Percentiles rank a stretch among this genome's conserved stretches.
Evolutionary conservation across 2,797 vertebrate genomes (phyloP).

Genomic region (Lerista edwardsae): DNA sequence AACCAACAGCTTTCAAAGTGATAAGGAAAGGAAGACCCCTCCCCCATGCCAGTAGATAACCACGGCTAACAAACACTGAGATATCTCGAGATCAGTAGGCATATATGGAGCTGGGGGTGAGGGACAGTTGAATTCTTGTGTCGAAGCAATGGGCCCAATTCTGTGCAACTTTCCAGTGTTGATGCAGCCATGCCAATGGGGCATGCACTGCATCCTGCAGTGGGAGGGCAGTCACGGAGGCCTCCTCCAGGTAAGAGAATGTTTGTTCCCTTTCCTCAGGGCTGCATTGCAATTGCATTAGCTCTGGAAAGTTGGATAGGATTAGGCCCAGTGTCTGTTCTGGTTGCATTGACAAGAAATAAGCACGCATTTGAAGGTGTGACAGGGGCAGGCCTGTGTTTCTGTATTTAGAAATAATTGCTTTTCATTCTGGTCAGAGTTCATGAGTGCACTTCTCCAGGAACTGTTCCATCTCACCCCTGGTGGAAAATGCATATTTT

Average conservation of each 20-base stretch:
- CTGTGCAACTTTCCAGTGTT: too few relatives aligned
- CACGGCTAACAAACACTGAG: background rate
- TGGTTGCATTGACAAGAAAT: slow-evolving; percentile 1
- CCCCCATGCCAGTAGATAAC: too few relatives aligned
- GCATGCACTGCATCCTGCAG: too few relatives aligned
- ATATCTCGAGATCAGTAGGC: background rate
- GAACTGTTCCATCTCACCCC: background rate
- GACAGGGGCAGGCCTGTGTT: slow-evolving; percentile 3
- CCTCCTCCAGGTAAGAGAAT: too few relatives aligned
- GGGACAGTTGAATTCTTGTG: background rate
- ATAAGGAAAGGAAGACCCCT: background rate
- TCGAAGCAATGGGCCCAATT: too few relatives aligned
- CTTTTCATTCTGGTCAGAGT: slow-evolving; percentile 8
- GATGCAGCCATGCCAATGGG: too few relatives aligned
- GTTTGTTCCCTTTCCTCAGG: too few relatives aligned
- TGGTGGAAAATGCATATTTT: background rate
- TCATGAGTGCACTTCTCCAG: background rate
- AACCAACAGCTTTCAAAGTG: background rate
- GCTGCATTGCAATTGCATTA: too few relatives aligned
- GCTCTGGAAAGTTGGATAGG: too few relatives aligned
- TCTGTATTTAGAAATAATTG: slow-evolving; percentile 22
- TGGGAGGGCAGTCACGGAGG: too few relatives aligned
- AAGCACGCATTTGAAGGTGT: background rate
- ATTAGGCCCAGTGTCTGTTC: too few relatives aligned
- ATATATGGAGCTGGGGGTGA: background rate